phyloP scores from a whole-genome alignment of 1,140 invertebrate species.

The Kradibia gibbosae region DNA sequence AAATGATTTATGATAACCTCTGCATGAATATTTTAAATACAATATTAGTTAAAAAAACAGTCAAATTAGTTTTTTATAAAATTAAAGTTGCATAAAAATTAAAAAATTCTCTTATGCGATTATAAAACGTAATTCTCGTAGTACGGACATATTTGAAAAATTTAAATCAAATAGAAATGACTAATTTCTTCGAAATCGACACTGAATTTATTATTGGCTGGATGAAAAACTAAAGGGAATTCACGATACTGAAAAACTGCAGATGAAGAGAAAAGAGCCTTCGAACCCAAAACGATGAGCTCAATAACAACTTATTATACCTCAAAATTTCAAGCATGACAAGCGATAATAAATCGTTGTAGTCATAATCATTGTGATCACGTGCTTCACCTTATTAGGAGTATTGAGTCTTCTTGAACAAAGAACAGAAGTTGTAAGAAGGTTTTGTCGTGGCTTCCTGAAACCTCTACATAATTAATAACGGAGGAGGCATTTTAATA shows the following conservation, averaged over 20 bases:
- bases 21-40: background rate
- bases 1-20: background rate
- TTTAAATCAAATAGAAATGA: background rate
- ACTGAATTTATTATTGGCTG: conserved; percentile 9
- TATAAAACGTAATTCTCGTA: background rate
- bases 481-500: background rate
- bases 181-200: background rate
- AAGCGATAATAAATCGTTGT: conserved; percentile 64
- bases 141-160: background rate
- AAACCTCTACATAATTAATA: background rate
- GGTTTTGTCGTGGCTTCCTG: background rate
- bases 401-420: background rate
- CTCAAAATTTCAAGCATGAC: conserved; percentile 42
- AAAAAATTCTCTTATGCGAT: background rate
- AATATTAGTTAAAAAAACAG: background rate
- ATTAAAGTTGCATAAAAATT: background rate
- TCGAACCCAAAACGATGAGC: too few relatives aligned
- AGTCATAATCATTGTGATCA: conserved; percentile 54
- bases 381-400: conserved; percentile 15
- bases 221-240: conserved; percentile 52
- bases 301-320: too few relatives aligned
- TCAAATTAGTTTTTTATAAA: background rate
- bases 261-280: too few relatives aligned
- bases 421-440: background rate
- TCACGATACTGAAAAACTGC: too few relatives aligned